Evolutionary conservation across 30 jellyfish, hydroid and myxozoan species (phyloP).

Genomic region (Chrysaora quinquecirrha): DNA sequence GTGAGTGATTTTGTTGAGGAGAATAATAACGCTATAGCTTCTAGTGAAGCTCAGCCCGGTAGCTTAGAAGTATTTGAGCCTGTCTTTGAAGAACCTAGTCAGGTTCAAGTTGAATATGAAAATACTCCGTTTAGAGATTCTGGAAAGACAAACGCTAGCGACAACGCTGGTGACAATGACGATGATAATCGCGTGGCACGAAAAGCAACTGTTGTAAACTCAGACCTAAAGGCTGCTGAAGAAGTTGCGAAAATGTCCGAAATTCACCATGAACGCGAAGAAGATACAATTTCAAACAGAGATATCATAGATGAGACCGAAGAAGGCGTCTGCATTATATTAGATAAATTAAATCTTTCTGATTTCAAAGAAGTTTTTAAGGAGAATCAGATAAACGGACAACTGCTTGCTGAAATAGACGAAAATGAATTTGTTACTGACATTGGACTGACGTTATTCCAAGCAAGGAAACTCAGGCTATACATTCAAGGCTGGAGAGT

Average conservation of each 20-base stretch:
- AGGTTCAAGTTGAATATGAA: too few relatives aligned
- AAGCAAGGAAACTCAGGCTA: conserved; percentile 44
- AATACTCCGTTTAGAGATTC: not conserved
- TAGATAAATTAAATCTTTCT: conserved; percentile 38
- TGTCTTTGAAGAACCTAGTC: not conserved
- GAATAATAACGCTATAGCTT: not conserved
- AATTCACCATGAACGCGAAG: not conserved
- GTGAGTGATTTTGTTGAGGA: not conserved
- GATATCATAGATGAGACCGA: conserved; percentile 25
- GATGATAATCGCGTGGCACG: not conserved
- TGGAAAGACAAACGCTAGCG: not conserved
- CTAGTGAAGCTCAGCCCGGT: not conserved
- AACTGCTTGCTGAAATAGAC: conserved; percentile 13
- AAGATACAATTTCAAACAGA: not conserved
- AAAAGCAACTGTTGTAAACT: too few relatives aligned
- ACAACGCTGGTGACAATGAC: not conserved
- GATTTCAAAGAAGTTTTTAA: conserved; percentile 36
- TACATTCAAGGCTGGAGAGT: conserved; percentile 70
- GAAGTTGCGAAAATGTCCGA: not conserved
- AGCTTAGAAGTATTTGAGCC: not conserved
- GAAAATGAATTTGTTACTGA: conserved; percentile 23
- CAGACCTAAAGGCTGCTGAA: not conserved
- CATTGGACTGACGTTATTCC: conserved; percentile 42
- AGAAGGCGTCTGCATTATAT: conserved; percentile 41
- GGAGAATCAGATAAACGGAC: conserved; percentile 69